Evolutionary conservation across 2,113 vertebrate genomes (phyloP).

Genomic region (Solea senegalensis): DNA sequence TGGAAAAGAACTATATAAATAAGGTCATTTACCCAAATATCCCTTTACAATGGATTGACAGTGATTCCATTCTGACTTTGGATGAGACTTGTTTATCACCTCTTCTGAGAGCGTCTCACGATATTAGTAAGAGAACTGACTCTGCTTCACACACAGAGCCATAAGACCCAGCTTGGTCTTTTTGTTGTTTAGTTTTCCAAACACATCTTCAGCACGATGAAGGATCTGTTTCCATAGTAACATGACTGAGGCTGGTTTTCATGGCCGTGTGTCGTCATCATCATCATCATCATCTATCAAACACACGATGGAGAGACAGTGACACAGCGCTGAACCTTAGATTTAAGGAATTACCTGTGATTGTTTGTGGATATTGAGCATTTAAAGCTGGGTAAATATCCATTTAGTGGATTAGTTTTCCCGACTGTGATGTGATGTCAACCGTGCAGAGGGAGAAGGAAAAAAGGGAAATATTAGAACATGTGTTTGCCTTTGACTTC

Average conservation of each 20-base stretch:
- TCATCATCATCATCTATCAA: neutral
- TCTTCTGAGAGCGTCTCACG: too few species aligned
- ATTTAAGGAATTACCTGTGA: constrained; percentile 1
- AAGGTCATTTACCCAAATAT: too few species aligned
- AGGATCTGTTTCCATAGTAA: constrained; percentile 29
- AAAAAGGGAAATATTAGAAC: neutral
- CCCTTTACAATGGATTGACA: too few species aligned
- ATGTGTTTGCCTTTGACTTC: neutral
- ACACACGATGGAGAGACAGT: constrained; percentile 4
- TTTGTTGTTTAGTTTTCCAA: neutral
- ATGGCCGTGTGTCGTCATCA: neutral
- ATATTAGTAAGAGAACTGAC: too few species aligned
- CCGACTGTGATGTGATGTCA: constrained; percentile 10
- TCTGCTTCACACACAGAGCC: too few species aligned
- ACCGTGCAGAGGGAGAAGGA: neutral
- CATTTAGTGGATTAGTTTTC: neutral
- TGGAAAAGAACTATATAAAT: too few species aligned
- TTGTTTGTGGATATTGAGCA: constrained; percentile 21
- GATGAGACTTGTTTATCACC: too few species aligned
- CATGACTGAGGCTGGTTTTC: neutral
- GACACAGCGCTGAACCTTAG: constrained; percentile 8
- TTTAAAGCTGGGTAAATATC: constrained; percentile 6
- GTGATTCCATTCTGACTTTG: too few species aligned
- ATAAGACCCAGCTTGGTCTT: too few species aligned
- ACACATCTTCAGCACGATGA: neutral